Base-by-base conservation (phyloP, 2,888 invertebrate species). In the Atrina japonica region DNA sequence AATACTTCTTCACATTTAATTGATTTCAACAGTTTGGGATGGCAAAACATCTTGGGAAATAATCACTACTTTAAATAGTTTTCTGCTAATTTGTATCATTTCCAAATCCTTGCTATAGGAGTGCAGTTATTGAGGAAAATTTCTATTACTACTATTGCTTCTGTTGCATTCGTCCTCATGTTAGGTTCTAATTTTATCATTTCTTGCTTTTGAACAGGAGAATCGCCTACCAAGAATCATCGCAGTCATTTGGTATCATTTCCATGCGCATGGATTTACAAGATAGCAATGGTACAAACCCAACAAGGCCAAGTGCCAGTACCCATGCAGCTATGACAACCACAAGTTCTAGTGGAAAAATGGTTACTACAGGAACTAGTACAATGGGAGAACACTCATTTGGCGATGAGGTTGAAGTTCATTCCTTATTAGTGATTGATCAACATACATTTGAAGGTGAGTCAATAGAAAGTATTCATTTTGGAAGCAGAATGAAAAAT, bases 361-460 rank as follows among this genome's bases (percentile, higher is more conserved):
- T 83, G 61, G 70, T 82, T 49, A 77, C 77, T 53, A 41, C 91
- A 71, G 92, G 92, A 81, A 92, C 92, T 68, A 89, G 89, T 81
- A 91, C 88, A 70, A 90, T 89, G 69, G 83, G 92, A 76, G 89
- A 94, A 71, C 92, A 93, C 85, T 75, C 77, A 27, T 84, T 78
- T 67, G 96, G 96, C 0, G 95, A 96, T 87, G 97, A 98, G 91
- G 93, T 96, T 16, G 97, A 98, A 91, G 94, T 96, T 29, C 95
- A 97, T 91, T 90, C 88, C 91, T 93, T 99, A 78, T 93, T 99
- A 29, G 92, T 99, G 59, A 94, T 99, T 71, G 97, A 99, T 92
- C 97, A 98, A 88, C 97, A 98, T 91, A 98, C 98, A 0, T 98
- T 98, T 90, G 98, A 98, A 92, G 93, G 88, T 89, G 66, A 49